Evolutionary conservation across 64 coral and sea anemone species (phyloP), one percentile per base, ranked within the genome.

Genomic region (Stichodactyla mertensii): DNA sequence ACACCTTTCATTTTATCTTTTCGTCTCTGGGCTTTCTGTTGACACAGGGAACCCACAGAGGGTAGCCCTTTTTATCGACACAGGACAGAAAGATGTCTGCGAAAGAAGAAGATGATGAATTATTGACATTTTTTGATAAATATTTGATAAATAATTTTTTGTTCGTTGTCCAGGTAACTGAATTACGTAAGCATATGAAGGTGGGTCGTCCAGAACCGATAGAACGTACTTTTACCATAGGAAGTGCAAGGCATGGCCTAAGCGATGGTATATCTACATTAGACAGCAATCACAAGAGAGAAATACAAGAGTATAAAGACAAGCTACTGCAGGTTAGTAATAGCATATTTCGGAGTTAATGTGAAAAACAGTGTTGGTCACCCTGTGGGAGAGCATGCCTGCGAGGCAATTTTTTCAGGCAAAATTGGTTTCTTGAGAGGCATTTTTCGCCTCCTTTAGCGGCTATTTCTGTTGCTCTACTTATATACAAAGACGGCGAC

Each of bases 211-310:
- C 79, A 16, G 71, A 82, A 89, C n/a, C 80, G 67, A 83, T 55
- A 28, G 55, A 9, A 71, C 12, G 84, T 57, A 31, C 80, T 57
- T n/a, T 84, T 77, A 8, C 82, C 77, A 64, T 71, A 70, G 54
- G 74, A 84, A 84, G 45, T 84, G 7, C 64, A 66, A 12, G 88
- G 59, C 77, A 89, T 54, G 51, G 51, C 13, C 14, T 45, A 61
- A 4, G 52, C 82, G 19, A 23, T 66, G 61, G 45, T 0, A 6
- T 28, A 51, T 28, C 31, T 51, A 62, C 23, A 85, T 4, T 28
- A 66, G 9, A 51, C 55, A 31, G n/a, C 15, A 16, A 51, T 8
- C 51, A 31, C 11, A 19, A 36, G 10, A 5, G 83, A 20, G 55
- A 58, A 19, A 19, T 84, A 84, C 82, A 58, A 56, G 7, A 58